Base-by-base conservation (phyloP, 2,113 vertebrate species). In the Eleginops maclovinus region DNA sequence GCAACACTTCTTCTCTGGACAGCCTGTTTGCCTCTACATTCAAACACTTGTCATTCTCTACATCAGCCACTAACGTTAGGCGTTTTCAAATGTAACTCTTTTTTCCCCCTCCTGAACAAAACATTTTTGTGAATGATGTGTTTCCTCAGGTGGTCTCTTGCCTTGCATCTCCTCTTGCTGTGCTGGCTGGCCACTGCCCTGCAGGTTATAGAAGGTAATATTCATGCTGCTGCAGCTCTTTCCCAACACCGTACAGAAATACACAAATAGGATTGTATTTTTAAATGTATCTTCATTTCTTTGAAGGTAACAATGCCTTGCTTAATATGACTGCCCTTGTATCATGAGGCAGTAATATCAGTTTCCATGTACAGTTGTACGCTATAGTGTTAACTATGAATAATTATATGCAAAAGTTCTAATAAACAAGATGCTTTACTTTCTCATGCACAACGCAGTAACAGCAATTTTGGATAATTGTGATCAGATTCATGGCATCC, bases 151-250 rank as follows among this genome's bases (percentile, higher is more conserved):
- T 93, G 91, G 89, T 84, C 87, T 70, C 69, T 80, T 11, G 68
- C 59, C 74, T 50, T 88, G 53, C 86, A 77, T 64, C 88, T 93
- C 9, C 10, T 66, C 72, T 77, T 92, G 72, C 64, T 92, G 66
- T 88, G 82, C 80, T 81, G 83, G 68, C 66, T 81, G 50, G 69
- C 79, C 11, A 21, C 88, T 58, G 88, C 89, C 36, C 79, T 87
- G 71, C 89, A 92, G 75, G 75, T 89, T 60, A 87, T 75, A 61
- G 91, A 91, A 87, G 93, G 94, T 94, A 91, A 83, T 85, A 63
- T 10, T 71, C 0, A 41, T 19, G 51, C 26, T 50, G 62, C 63
- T 85, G 12, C 16, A 7, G 14, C 54, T 77, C 19, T 75, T 44
- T 36, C 4, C 55, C 1, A 11, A 36, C 14, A 54, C 53, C 36